Evolutionary conservation across 2,797 vertebrate species (phyloP).

Genomic region (Leuciscus waleckii): DNA sequence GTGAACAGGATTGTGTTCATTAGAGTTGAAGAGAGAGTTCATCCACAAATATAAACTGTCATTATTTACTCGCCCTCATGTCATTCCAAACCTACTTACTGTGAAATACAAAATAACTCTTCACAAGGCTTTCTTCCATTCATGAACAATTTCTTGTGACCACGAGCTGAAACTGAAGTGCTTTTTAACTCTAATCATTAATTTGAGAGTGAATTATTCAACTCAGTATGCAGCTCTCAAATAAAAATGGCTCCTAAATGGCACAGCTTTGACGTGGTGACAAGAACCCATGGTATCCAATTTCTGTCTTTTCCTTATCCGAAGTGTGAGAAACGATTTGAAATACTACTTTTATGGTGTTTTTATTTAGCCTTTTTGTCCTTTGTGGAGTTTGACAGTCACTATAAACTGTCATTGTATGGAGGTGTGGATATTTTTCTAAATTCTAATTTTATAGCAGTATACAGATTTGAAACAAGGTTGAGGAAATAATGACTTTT

Average conservation of each 20-base stretch:
- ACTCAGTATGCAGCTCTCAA: not conserved
- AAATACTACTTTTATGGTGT: not conserved
- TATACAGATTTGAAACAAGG: not conserved
- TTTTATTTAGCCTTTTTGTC: not conserved
- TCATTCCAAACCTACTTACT: conserved; percentile 3
- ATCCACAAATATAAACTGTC: not conserved
- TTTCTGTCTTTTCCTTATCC: not conserved
- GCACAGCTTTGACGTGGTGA: not conserved
- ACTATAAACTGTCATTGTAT: not conserved
- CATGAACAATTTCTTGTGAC: not conserved
- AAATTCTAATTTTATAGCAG: not conserved
- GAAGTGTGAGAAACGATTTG: not conserved
- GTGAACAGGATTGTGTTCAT: not conserved
- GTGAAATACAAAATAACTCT: not conserved
- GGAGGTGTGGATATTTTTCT: not conserved
- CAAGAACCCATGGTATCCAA: not conserved
- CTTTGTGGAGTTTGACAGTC: not conserved
- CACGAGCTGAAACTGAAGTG: not conserved
- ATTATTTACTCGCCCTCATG: not conserved
- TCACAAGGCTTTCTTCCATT: not conserved
- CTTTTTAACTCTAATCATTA: not conserved
- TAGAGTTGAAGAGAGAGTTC: not conserved
- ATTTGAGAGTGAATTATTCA: conserved; percentile 2
- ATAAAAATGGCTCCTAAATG: not conserved
- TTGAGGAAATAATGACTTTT: not conserved